These are phyloP conservation scores for Mechanitis messenoides DNA, from an alignment of 2,888 invertebrate species.

Conservation along the genomic window DNA sequence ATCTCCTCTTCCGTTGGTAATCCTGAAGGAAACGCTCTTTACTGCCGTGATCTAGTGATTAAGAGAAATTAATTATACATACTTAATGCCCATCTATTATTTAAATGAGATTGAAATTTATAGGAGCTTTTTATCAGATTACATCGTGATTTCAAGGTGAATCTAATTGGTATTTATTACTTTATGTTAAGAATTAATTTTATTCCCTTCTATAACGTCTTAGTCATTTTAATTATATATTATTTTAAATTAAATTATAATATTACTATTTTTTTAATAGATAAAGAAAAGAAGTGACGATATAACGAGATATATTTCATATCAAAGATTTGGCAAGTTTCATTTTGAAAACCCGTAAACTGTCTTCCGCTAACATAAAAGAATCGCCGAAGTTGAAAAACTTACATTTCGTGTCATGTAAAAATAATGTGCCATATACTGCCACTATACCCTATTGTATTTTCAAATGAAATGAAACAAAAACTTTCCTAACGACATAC, in stretches of 20 bases:
- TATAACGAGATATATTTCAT: conserved; percentile 1
- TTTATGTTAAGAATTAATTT: background rate
- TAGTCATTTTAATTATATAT: background rate
- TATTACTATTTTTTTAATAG: too few relatives aligned
- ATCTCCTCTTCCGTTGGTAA: conserved; percentile 38
- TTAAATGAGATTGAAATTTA: conserved; percentile 30
- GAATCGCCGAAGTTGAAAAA: conserved; percentile 14
- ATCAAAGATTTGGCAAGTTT: conserved; percentile 13
- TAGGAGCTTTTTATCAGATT: conserved; percentile 23
- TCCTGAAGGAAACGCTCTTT: conserved; percentile 40
- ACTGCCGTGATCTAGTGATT: conserved; percentile 46
- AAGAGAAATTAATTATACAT: conserved; percentile 49
- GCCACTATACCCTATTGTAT: conserved; percentile 20
- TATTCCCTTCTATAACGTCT: background rate
- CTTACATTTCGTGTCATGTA: conserved; percentile 14
- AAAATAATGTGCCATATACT: conserved; percentile 17
- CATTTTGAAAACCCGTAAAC: conserved; percentile 13
- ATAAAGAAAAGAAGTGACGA: background rate
- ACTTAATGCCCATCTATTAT: conserved; percentile 34
- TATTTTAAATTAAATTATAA: background rate
- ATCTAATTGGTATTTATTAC: conserved; percentile 2
- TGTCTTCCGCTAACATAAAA: conserved; percentile 11
- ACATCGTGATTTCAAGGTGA: conserved; percentile 14
- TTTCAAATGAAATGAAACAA: conserved; percentile 35
- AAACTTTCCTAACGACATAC: conserved; percentile 38